These are phyloP conservation scores for Strigamia crassipes DNA, from an alignment of 2,888 invertebrate genomes.

Conservation along the genomic window DNA sequence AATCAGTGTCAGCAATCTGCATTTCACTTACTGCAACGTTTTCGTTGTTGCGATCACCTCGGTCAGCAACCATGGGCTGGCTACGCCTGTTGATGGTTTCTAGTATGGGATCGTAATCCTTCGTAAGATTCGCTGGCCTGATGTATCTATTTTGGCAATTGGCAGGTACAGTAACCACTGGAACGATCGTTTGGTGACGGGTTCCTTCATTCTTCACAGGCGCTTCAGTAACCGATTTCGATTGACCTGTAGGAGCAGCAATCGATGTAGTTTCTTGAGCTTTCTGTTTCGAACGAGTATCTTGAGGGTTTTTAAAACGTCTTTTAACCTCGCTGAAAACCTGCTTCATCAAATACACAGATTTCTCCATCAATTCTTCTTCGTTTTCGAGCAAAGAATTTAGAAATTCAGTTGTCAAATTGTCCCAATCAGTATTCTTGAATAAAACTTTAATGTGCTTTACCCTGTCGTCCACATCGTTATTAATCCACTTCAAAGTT, in stretches of 20 bases:
- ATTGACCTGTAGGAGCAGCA: not conserved
- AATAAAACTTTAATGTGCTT: not conserved
- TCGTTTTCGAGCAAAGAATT: not conserved
- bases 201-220: no score
- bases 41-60: not conserved
- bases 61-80: not conserved
- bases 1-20: not conserved
- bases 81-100: not conserved
- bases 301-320: not conserved
- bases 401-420: not conserved
- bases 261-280: not conserved
- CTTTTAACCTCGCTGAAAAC: not conserved
- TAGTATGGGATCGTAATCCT: no score
- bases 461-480: not conserved
- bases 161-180: no score
- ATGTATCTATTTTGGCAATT: no score
- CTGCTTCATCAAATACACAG: not conserved
- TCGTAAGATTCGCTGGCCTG: no score
- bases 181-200: no score
- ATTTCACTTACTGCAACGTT: not conserved
- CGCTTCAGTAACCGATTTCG: no score
- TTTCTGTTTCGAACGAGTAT: not conserved
- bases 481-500: slow-evolving; percentile 17
- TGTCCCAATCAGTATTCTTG: not conserved
- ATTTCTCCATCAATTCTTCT: not conserved